Evolutionary conservation across 2,113 vertebrate species (phyloP).

Genomic region (Gymnocephalus cernua): DNA sequence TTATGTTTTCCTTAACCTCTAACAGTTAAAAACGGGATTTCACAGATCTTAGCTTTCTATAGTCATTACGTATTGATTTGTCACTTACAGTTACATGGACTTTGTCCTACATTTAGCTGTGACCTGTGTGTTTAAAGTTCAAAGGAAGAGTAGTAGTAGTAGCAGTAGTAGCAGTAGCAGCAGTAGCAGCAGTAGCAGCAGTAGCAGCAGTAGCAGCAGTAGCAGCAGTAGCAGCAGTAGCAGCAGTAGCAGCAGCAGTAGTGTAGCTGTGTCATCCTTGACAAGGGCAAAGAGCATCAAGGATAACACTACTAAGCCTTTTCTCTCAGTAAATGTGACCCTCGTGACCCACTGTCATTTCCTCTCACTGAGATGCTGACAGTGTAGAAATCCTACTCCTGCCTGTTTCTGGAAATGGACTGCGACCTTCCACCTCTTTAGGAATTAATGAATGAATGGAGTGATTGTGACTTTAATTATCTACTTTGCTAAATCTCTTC

Average conservation of each 20-base stretch:
- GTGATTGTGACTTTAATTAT: constrained; percentile 22
- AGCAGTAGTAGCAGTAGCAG: no score
- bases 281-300: constrained; percentile 55
- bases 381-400: constrained; percentile 15
- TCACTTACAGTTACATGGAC: background rate
- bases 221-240: background rate
- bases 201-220: background rate
- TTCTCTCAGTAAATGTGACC: background rate
- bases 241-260: background rate
- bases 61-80: background rate
- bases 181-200: background rate
- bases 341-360: constrained; percentile 55
- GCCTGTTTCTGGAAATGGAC: background rate
- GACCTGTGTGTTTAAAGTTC: background rate
- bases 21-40: background rate
- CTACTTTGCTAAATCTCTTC: constrained; percentile 9
- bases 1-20: background rate
- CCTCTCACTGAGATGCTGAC: constrained; percentile 61
- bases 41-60: background rate
- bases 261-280: background rate
- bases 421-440: constrained; percentile 9
- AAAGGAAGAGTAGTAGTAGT: background rate
- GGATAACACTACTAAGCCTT: constrained; percentile 51
- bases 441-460: constrained; percentile 1
- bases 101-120: constrained; percentile 12